Percentiles rank a stretch among this genome's conserved stretches.
Conservation (phyloP, 1,140 invertebrate genomes). For the Zaprionus vittiger region DNA sequence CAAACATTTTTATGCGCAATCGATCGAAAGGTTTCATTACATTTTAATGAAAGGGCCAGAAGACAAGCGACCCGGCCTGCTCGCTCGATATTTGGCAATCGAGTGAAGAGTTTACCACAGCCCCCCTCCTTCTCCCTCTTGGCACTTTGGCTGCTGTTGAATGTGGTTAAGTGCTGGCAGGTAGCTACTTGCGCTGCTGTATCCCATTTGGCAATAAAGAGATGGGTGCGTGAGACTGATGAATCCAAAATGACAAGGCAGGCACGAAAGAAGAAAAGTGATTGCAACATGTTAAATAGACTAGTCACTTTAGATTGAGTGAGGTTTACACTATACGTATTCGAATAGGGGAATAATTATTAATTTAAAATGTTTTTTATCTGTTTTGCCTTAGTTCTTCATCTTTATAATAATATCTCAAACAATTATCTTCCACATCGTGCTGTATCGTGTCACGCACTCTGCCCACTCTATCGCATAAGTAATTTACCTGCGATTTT, state of each 20-base stretch:
- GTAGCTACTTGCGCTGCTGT: constrained; percentile 15
- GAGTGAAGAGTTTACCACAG: constrained; percentile 1
- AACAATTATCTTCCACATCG: neutral
- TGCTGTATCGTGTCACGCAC: neutral
- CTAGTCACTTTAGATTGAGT: neutral
- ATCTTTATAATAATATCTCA: neutral
- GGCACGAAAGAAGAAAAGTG: neutral
- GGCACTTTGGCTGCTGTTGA: constrained; percentile 17
- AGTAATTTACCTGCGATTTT: constrained; percentile 21
- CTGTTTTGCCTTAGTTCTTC: neutral
- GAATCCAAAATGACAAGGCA: neutral
- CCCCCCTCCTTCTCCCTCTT: neutral
- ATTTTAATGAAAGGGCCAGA: constrained; percentile 71
- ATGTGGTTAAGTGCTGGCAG: constrained; percentile 32
- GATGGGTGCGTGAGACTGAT: constrained; percentile 15
- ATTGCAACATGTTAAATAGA: neutral
- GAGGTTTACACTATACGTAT: neutral
- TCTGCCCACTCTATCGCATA: neutral
- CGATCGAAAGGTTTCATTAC: constrained; percentile 80
- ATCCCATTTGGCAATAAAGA: constrained; percentile 15
- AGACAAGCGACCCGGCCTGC: constrained; percentile 19
- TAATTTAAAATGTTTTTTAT: neutral
- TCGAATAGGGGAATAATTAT: neutral
- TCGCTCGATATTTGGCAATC: constrained; percentile 33
- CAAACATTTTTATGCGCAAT: constrained; percentile 79